Percentiles rank a stretch among this genome's conserved stretches.
Conservation (phyloP, 2,797 vertebrate genomes). For the Scleropages formosus region DNA sequence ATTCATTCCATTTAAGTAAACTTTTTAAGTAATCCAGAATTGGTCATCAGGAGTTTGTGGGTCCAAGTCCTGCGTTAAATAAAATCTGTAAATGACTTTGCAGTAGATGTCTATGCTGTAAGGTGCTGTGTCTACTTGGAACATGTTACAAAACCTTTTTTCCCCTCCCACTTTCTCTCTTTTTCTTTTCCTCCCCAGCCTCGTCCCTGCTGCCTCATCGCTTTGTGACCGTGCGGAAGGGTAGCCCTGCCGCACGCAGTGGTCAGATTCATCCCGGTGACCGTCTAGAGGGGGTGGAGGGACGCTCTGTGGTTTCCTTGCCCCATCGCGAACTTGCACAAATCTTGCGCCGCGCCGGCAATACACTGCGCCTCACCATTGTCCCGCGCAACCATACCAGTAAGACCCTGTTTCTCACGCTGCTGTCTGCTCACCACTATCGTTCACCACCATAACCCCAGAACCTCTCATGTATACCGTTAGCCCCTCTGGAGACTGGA, state of each 20-base stretch:
- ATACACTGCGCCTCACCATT: constrained; percentile 68
- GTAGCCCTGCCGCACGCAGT: constrained; percentile 68
- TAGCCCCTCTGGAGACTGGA: too few species aligned
- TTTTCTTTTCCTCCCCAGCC: constrained; percentile 42
- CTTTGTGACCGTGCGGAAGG: constrained; percentile 70
- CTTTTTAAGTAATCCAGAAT: neutral
- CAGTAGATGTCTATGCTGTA: neutral
- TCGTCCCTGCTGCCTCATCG: constrained; percentile 67
- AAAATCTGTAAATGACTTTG: neutral
- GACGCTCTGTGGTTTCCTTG: constrained; percentile 55
- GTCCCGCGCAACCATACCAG: constrained; percentile 51
- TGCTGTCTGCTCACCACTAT: neutral
- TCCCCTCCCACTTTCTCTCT: neutral
- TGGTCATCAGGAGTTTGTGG: neutral
- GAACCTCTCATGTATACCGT: neutral
- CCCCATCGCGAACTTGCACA: constrained; percentile 73
- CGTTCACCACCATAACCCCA: neutral
- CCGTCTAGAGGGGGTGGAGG: constrained; percentile 65
- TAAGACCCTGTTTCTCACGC: constrained; percentile 20
- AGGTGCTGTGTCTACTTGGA: neutral
- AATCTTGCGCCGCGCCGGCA: constrained; percentile 73
- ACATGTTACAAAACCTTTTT: neutral
- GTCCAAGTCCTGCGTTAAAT: neutral
- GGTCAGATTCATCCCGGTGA: constrained; percentile 63
- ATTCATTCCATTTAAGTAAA: too few species aligned